Conservation (phyloP, 1,140 invertebrate genomes). For the Drosophila burlai region DNA sequence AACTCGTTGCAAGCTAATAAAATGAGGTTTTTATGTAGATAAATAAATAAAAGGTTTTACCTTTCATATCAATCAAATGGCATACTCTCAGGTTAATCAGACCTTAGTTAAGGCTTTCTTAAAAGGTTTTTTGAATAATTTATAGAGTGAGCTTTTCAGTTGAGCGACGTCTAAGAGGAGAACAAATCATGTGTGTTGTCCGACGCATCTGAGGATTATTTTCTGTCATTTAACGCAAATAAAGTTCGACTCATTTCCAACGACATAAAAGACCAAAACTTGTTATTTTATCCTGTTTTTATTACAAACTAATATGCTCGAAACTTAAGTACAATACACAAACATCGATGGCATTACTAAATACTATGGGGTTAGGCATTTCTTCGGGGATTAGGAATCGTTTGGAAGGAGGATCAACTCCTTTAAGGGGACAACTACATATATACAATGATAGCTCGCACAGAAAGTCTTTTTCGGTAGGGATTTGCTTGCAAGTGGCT, state of each 20-base stretch:
- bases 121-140: background rate
- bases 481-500: conserved; percentile 21
- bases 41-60: background rate
- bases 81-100: background rate
- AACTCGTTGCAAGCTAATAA: conserved; percentile 15
- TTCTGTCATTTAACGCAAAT: background rate
- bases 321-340: conserved; percentile 76
- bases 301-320: conserved; percentile 57
- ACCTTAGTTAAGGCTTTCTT: background rate
- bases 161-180: background rate
- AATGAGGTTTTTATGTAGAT: conserved; percentile 24
- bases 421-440: conserved; percentile 29
- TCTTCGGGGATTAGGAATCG: conserved; percentile 13
- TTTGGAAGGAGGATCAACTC: conserved; percentile 5
- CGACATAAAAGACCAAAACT: background rate
- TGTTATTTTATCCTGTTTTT: conserved; percentile 27
- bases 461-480: conserved; percentile 49
- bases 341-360: conserved; percentile 71
- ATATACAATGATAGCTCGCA: conserved; percentile 58
- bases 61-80: background rate
- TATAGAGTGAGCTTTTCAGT: background rate
- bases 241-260: background rate
- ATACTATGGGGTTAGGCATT: conserved; percentile 43
- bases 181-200: background rate
- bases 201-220: background rate